Base-by-base conservation (phyloP, 2,797 vertebrate species). In the Phataginus tricuspis region DNA sequence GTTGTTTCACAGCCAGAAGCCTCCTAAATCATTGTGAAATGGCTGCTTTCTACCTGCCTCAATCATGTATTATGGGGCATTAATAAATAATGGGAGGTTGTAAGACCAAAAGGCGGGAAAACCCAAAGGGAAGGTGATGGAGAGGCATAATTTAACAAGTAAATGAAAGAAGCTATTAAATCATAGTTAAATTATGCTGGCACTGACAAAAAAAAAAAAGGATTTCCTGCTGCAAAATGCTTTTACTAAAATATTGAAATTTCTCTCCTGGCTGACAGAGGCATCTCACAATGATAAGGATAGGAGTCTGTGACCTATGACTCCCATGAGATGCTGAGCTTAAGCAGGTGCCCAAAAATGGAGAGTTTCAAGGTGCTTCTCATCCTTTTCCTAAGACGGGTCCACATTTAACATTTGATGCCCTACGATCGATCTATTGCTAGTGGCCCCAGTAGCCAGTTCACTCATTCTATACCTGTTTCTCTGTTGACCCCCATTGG, bases 111-210 rank as follows among this genome's bases (percentile, higher is more conserved):
- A 98, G 98, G 95, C 94, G 90, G 98, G 97, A 98, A 98, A 98
- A 98, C 96, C 97, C 97, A 98, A 97, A 97, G 98, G 98, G 97
- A 88, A 97, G 96, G 97, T 98, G 98, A 98, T 95, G 88, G 98
- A 98, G 96, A 98, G 96, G 97, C 95, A 89, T 98, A 98, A 98
- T 98, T 98, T 98, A 94, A 98, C 97, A 98, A 98, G 98, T 98
- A 98, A 98, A 97, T 98, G 98, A 98, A 98, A 98, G 98, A 97
- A 98, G 97, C 98, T 15, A 97, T 98, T 98, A 98, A 98, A 98
- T 98, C 98, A 98, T 74, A 39, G 94, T 95, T 97, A 98, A 98
- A 98, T 98, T 98, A 98, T 96, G 97, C 97, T 98, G 96, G 98
- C 97, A 97, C 94, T 94, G 96, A 98, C 96, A 92, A 80, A 87